A percentile compares a stretch with the other conserved stretches of the same genome.
Evolutionary conservation across 1,140 invertebrate genomes (phyloP).

Genomic region (Brachionus calyciflorus): DNA sequence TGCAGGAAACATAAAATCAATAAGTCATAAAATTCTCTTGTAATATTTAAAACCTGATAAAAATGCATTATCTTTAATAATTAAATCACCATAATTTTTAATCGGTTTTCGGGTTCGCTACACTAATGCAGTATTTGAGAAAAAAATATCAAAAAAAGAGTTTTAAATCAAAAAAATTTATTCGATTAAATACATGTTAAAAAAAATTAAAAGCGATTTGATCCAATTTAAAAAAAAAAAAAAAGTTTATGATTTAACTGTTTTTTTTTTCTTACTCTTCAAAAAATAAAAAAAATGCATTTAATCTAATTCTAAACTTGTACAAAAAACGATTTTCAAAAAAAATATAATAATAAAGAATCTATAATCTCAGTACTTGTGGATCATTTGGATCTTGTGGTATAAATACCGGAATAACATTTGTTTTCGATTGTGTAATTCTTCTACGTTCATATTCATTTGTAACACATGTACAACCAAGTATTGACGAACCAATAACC

Average conservation of each 20-base stretch:
- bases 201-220: no score
- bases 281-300: no score
- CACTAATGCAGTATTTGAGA: background rate
- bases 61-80: background rate
- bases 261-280: no score
- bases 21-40: constrained; percentile 22
- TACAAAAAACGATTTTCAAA: no score
- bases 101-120: background rate
- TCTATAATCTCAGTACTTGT: constrained; percentile 9
- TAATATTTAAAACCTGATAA: constrained; percentile 27
- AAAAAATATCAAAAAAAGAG: no score
- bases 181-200: no score
- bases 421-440: background rate
- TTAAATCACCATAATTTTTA: background rate
- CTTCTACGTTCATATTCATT: constrained; percentile 7
- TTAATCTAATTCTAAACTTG: no score
- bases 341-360: no score
- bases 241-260: no score
- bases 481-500: constrained; percentile 19
- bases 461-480: constrained; percentile 43
- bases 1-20: background rate
- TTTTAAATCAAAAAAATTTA: no score
- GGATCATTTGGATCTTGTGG: constrained; percentile 11
- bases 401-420: background rate
- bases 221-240: no score